Percentiles rank a stretch among this genome's conserved stretches.
Evolutionary conservation across 2,797 vertebrate species (phyloP).

Genomic region (Danionella dracula): DNA sequence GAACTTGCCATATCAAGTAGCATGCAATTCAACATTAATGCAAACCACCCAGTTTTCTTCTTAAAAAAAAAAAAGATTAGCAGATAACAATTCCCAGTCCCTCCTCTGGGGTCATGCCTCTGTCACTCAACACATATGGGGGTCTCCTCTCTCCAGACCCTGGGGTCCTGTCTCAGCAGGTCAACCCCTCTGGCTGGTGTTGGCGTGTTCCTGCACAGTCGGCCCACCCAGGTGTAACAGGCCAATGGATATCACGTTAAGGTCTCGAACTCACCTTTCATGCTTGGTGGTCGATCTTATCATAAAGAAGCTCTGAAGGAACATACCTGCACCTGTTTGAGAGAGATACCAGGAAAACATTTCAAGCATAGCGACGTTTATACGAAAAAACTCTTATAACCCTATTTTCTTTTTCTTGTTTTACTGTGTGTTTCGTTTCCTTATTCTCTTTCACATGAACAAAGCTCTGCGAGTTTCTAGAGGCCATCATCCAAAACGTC

Average conservation of each 20-base stretch:
- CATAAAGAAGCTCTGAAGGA: slow-evolving; percentile 24
- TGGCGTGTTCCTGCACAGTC: slow-evolving; percentile 22
- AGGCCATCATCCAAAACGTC: neutral
- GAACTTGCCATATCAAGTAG: neutral
- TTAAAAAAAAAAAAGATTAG: neutral
- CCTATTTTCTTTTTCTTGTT: neutral
- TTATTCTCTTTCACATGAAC: neutral
- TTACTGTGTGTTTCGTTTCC: neutral
- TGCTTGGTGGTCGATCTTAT: slow-evolving; percentile 38
- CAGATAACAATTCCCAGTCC: slow-evolving; percentile 9
- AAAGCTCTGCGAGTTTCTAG: neutral
- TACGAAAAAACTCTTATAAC: neutral
- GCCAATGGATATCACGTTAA: slow-evolving; percentile 37
- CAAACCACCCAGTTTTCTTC: neutral
- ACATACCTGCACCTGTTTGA: slow-evolving; percentile 31
- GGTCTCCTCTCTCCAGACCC: slow-evolving; percentile 28
- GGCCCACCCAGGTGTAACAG: slow-evolving; percentile 45
- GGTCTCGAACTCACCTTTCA: slow-evolving; percentile 32
- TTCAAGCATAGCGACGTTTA: neutral
- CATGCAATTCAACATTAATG: neutral
- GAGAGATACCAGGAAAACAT: neutral
- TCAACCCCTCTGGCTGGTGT: slow-evolving; percentile 17
- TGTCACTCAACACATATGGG: slow-evolving; percentile 35
- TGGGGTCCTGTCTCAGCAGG: slow-evolving; percentile 22
- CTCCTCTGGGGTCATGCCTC: slow-evolving; percentile 15